Percentiles rank a stretch among this genome's conserved stretches.
Evolutionary conservation across 2,888 invertebrate species (phyloP).

Genomic region (Leptopterna dolabrata): DNA sequence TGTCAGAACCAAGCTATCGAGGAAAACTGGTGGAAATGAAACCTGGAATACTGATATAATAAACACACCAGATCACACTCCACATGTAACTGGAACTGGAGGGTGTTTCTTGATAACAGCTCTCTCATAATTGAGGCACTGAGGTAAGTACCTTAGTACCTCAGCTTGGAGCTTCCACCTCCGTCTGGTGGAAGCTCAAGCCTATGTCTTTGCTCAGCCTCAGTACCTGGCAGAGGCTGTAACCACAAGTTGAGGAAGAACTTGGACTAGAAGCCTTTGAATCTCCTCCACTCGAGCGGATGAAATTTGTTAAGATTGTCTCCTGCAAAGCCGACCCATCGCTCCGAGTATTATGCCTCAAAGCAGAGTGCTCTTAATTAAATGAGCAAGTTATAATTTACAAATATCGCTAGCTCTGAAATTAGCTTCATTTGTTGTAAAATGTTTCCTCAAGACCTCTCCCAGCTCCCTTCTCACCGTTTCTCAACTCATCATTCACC

Average conservation of each 20-base stretch:
- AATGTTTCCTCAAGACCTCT: not conserved
- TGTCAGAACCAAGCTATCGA: too few species aligned
- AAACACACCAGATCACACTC: too few species aligned
- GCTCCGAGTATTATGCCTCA: not conserved
- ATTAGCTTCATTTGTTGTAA: constrained; percentile 3
- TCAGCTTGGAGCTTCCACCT: too few species aligned
- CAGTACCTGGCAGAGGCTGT: not conserved
- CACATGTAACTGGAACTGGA: too few species aligned
- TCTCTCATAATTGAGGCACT: too few species aligned
- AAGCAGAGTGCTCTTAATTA: not conserved
- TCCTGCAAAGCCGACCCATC: not conserved
- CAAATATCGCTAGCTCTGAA: not conserved
- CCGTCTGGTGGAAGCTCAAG: not conserved
- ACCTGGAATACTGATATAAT: too few species aligned
- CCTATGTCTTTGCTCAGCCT: not conserved
- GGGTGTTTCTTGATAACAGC: too few species aligned
- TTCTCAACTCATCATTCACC: not conserved
- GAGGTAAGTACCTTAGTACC: too few species aligned
- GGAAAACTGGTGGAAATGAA: too few species aligned
- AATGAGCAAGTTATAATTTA: constrained; percentile 11
- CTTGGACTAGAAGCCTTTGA: not conserved
- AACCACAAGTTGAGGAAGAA: not conserved
- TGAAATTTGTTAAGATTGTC: not conserved
- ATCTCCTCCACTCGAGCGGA: not conserved
- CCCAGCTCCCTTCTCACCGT: not conserved